Evolutionary conservation across 2,888 invertebrate genomes (phyloP), one percentile per base, ranked within the genome.

Genomic region (Drosophila kuntzei): DNA sequence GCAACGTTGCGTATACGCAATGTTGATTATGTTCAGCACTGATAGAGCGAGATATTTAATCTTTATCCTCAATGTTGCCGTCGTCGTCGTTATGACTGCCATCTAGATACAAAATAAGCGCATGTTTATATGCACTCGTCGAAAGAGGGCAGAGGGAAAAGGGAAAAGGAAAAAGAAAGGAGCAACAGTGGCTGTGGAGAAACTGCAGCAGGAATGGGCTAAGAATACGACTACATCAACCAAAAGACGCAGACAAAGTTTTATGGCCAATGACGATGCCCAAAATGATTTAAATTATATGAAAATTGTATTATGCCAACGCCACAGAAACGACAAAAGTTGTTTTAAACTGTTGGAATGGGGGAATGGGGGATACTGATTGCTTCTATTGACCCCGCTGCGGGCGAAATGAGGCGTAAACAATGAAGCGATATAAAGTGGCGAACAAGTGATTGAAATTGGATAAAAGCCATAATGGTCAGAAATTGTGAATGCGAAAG

Each of bases 201-300:
- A 66, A 71, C 34, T 71, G 79, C 77, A 79, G 51, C 68, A 41
- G 32, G 44, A 27, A 41, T 9, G 27, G 44, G 41, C 18, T 27
- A 36, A 22, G 11, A 34, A 39, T 16, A 32, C 49, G 29, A 29
- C 39, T 36, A 34, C 61, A 22, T 41, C 37, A 32, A 14, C 14
- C 49, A 29, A 29, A 8, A 72, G 65, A 53, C 65, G 54, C 73
- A 66, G 77, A 67, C 80, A 80, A 80, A 84, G 84, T 86, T 81
- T 81, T 86, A 86, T 80, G 77, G 70, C 63, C 63, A 55, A 50
- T 65, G 61, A 66, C 65, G 68, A 55, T 70, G 66, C 57, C 64
- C 55, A 82, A 78, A 86, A 82, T 80, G 80, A 86, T 81, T 81
- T 81, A 82, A 86, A 81, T 81, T 81, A 82, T 79, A 81, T 80